Percentiles rank a stretch among this genome's conserved stretches.
phyloP scores from a whole-genome alignment of 2,113 vertebrate species.

The Cyanoliseus patagonus region DNA sequence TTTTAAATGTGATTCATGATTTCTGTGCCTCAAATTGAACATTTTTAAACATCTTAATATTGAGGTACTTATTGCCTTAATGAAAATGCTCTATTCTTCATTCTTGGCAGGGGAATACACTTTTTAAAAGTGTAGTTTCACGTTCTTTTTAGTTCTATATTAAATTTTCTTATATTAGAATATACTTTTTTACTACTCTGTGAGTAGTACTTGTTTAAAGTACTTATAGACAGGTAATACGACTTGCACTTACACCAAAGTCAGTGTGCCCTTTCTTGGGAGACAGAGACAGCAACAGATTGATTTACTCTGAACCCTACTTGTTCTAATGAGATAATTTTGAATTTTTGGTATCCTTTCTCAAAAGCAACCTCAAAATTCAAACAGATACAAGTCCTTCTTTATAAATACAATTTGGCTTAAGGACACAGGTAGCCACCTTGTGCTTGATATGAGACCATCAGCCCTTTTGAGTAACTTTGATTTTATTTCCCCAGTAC shows the following conservation, averaged over 20 bases:
- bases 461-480: background rate
- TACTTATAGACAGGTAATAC: background rate
- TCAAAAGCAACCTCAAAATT: background rate
- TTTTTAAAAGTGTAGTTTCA: background rate
- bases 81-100: background rate
- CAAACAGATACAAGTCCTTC: background rate
- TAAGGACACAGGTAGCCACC: background rate
- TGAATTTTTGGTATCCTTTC: background rate
- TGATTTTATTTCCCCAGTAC: background rate
- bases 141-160: background rate
- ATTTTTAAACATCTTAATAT: background rate
- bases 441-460: background rate
- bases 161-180: background rate
- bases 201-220: background rate
- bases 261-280: background rate
- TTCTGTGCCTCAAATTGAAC: background rate
- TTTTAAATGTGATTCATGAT: background rate
- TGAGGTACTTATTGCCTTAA: background rate
- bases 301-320: background rate
- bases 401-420: fast-evolving
- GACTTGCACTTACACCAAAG: background rate
- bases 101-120: background rate
- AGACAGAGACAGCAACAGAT: background rate
- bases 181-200: background rate
- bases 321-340: background rate